A percentile compares a stretch with the other conserved stretches of the same genome.
Conservation (phyloP, 2,888 invertebrate species). For the Tillus elongatus region DNA sequence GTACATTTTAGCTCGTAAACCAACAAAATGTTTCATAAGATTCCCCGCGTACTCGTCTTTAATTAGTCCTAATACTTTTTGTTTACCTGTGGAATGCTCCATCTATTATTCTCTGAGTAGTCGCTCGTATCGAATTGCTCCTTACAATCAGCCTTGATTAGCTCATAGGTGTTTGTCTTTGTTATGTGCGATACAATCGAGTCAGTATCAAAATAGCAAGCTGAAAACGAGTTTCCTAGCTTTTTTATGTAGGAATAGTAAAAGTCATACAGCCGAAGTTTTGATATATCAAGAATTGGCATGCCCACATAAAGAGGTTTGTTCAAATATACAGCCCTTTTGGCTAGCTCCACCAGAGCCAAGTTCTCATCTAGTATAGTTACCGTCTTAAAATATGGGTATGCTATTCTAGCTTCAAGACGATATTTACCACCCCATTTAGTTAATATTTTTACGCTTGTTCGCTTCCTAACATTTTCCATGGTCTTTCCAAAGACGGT, state of each 20-base stretch:
- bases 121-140: slow-evolving; percentile 27
- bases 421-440: slow-evolving; percentile 28
- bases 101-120: slow-evolving; percentile 23
- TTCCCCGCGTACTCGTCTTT: slow-evolving; percentile 14
- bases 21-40: too few species aligned
- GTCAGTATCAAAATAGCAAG: slow-evolving; percentile 18
- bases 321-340: slow-evolving; percentile 28
- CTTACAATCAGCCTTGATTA: slow-evolving; percentile 16
- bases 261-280: slow-evolving; percentile 36
- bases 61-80: slow-evolving; percentile 19
- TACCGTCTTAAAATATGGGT: slow-evolving; percentile 29
- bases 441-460: slow-evolving; percentile 29
- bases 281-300: slow-evolving; percentile 35
- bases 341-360: slow-evolving; percentile 30
- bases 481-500: slow-evolving; percentile 30
- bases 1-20: too few species aligned
- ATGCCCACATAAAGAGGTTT: slow-evolving; percentile 38
- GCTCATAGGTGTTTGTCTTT: slow-evolving; percentile 13
- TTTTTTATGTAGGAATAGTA: slow-evolving; percentile 31
- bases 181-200: slow-evolving; percentile 13
- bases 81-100: slow-evolving; percentile 20
- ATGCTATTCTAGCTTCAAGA: slow-evolving; percentile 29
- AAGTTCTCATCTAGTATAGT: slow-evolving; percentile 32
- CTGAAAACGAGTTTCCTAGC: slow-evolving; percentile 10
- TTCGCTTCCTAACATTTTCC: slow-evolving; percentile 37